A percentile compares a stretch with the other conserved stretches of the same genome.
phyloP scores from a whole-genome alignment of 2,113 vertebrate species.

The Atherinomorus stipes region DNA sequence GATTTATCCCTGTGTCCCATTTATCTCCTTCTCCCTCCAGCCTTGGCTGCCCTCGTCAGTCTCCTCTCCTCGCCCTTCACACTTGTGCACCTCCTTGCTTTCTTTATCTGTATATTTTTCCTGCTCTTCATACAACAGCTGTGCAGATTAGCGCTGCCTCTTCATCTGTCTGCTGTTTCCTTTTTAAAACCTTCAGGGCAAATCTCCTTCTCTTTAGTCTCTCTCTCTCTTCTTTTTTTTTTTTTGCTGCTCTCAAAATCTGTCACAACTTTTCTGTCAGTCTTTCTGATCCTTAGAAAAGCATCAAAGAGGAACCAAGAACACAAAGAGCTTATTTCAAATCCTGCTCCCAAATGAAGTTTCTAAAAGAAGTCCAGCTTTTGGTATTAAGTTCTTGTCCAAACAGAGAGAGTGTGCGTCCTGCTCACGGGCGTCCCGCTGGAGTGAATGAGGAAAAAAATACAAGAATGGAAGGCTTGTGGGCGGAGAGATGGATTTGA shows the following conservation, averaged over 20 bases:
- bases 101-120: conserved; percentile 71
- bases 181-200: conserved; percentile 58
- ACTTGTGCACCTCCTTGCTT: conserved; percentile 58
- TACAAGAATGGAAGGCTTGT: conserved; percentile 69
- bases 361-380: conserved; percentile 11
- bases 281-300: conserved; percentile 34
- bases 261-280: conserved; percentile 54
- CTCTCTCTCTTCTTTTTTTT: conserved; percentile 10
- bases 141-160: conserved; percentile 55
- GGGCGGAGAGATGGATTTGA: conserved; percentile 63
- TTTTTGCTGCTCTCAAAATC: conserved; percentile 43
- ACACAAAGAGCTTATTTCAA: conserved; percentile 45
- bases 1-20: conserved; percentile 1
- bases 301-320: conserved; percentile 42
- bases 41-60: conserved; percentile 38
- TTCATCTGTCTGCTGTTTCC: conserved; percentile 63
- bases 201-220: conserved; percentile 42
- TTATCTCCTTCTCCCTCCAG: conserved; percentile 18
- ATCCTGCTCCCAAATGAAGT: conserved; percentile 34
- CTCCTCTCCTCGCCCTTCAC: conserved; percentile 63
- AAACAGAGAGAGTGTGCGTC: conserved; percentile 50
- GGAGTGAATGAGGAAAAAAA: conserved; percentile 67
- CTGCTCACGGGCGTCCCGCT: conserved; percentile 43
- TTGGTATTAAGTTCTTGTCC: conserved; percentile 52
- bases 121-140: conserved; percentile 55